phyloP scores from a whole-genome alignment of 2,888 invertebrate species.

The Cecidostiba fungosa region DNA sequence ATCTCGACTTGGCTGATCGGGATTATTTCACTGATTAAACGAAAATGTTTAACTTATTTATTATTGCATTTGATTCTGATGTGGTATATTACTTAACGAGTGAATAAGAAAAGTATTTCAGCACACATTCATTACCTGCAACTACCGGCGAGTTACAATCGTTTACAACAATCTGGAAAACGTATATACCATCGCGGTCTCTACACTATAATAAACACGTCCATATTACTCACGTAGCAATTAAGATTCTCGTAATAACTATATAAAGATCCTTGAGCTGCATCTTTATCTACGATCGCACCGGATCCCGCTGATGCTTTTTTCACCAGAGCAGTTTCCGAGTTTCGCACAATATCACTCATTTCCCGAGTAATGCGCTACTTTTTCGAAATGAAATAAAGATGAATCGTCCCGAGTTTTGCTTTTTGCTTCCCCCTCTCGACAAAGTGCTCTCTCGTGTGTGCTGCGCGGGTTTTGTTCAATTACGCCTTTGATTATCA shows the following conservation, averaged over 20 bases:
- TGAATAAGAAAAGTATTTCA: neutral
- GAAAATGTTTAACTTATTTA: too few relatives aligned
- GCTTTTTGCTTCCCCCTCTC: neutral
- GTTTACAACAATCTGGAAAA: constrained; percentile 9
- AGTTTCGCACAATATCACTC: constrained; percentile 35
- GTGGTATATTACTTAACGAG: neutral
- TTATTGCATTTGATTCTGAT: too few relatives aligned
- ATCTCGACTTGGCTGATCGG: too few relatives aligned
- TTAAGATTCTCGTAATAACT: constrained; percentile 42
- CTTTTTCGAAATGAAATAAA: constrained; percentile 12
- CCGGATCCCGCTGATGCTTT: neutral
- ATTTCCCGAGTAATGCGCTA: neutral
- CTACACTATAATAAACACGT: neutral
- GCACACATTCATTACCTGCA: neutral
- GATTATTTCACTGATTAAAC: too few relatives aligned
- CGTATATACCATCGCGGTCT: neutral
- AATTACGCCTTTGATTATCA: constrained; percentile 46
- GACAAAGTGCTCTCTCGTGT: neutral
- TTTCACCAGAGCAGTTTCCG: neutral
- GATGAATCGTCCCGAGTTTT: constrained; percentile 16
- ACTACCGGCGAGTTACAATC: constrained; percentile 4
- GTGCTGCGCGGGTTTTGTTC: neutral
- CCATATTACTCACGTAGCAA: constrained; percentile 17
- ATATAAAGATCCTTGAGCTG: constrained; percentile 16
- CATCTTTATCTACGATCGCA: constrained; percentile 36